Evolutionary conservation across 2,888 invertebrate genomes (phyloP), one percentile per base, ranked within the genome.

Genomic region (Drosophila mulleri): DNA sequence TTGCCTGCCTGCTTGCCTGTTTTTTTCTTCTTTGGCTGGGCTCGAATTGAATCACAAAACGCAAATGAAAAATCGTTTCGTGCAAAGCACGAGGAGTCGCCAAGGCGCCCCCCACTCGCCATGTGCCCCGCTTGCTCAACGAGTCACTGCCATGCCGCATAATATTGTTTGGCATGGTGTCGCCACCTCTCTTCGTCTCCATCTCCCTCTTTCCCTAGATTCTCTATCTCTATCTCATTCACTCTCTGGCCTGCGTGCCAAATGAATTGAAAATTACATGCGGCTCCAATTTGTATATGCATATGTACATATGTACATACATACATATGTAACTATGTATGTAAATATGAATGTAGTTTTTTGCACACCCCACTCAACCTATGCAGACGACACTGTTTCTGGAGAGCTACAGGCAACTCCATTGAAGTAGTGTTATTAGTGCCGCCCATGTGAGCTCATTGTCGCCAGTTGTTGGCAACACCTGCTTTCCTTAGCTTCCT

Each of bases 261-360:
- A 89, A 84, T 89, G 88, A 89, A 82, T 87, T 77, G 89, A 87
- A 82, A 89, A 78, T 84, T 84, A 84, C 89, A 83, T 83, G 80
- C 86, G 83, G 86, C 83, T 83, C 81, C 88, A 63, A 60, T 72
- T 72, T 73, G 16, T 14, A 39, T 7, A 5, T 39, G 16, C 42
- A 2, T 23, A 18, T 26, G n/a, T 54, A 14, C n/a, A n/a, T n/a
- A n/a, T n/a, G n/a, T n/a, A n/a, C n/a, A n/a, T n/a, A n/a, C n/a
- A n/a, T n/a, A n/a, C n/a, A n/a, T n/a, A n/a, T n/a, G n/a, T n/a
- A n/a, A n/a, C n/a, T n/a, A n/a, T n/a, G 20, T 23, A 23, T 23
- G 20, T 23, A 23, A 1, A 23, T 2, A 23, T 23, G 20, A 23
- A 23, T 26, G n/a, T 54, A 16, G 16, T 56, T 16, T 32, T 56